Base-by-base conservation (phyloP, 2,888 invertebrate species). In the Leptopterna dolabrata region DNA sequence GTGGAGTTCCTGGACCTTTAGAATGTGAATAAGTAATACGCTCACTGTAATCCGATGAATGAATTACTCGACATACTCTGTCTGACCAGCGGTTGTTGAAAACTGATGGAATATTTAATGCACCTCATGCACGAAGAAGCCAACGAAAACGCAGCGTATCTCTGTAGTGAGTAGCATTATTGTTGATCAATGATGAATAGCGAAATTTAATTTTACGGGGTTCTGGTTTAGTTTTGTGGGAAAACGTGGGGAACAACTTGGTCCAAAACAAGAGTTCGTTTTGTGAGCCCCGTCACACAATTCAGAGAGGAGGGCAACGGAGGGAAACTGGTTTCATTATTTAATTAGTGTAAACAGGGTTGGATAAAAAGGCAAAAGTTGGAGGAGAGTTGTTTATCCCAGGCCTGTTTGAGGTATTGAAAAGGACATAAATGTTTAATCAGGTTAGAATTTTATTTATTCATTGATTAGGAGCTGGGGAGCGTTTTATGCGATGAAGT, bases 381-480 rank as follows among this genome's bases (percentile, higher is more conserved):
- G 83, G 83, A 47, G 83, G 43, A 83, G 83, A 83, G 83, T 83
- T 83, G 83, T 83, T 83, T 83, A 83, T 83, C 71, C 55, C 81
- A 0, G 30, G 27, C 71, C 27, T 27, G 83, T 63, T 83, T 43
- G 70, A 83, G 43, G 36, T 30, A 83, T 83, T 63, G 83, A 83
- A 83, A 83, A 83, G 63, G 71, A n/a, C 19, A 83, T 83, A 41
- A 70, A 83, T 83, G 63, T 83, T 83, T 83, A 55, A 83, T 83
- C 83, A 63, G 41, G 83, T 83, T 83, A 70, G 63, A 83, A 83
- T 70, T 63, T 83, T 83, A 83, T 83, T 70, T 83, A 83, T 83
- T 83, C 83, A 83, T 83, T 83, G 70, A 83, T 83, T 83, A 70
- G 63, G 47, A 30, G 29, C 47, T 14, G 30, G 29, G 55, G 55